Evolutionary conservation across 2,888 invertebrate species (phyloP).

Genomic region (Tuta absoluta): DNA sequence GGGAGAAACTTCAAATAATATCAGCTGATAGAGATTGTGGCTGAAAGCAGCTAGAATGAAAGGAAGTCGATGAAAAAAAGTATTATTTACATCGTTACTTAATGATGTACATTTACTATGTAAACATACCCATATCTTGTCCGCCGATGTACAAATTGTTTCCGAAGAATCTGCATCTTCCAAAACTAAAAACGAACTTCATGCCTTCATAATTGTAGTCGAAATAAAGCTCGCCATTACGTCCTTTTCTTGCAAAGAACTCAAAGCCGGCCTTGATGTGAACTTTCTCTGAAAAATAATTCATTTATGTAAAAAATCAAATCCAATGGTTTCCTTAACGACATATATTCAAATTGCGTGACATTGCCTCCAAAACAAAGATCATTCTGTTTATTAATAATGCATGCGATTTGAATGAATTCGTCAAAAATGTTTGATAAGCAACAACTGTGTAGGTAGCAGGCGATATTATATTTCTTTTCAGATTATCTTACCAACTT

Average conservation of each 20-base stretch:
- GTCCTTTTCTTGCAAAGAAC: neutral
- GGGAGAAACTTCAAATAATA: no score
- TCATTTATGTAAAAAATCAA: neutral
- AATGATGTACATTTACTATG: neutral
- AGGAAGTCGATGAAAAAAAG: no score
- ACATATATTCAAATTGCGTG: no score
- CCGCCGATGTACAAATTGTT: neutral
- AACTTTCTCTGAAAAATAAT: neutral
- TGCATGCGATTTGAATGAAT: no score
- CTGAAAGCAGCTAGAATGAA: no score
- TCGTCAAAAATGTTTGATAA: no score
- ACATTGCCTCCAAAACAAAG: no score
- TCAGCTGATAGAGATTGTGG: no score
- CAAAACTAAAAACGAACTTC: neutral
- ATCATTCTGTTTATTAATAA: no score
- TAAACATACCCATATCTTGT: neutral
- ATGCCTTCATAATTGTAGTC: slow-evolving; percentile 6
- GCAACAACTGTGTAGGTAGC: no score
- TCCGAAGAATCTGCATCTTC: neutral
- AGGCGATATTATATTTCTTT: neutral
- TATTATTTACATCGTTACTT: no score
- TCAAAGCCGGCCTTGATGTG: neutral
- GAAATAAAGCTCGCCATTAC: neutral
- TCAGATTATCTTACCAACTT: slow-evolving; percentile 12
- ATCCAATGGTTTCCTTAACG: no score